A percentile compares a stretch with the other conserved stretches of the same genome.
phyloP scores from a whole-genome alignment of 2,888 invertebrate genomes.

The Copidosoma aretas region DNA sequence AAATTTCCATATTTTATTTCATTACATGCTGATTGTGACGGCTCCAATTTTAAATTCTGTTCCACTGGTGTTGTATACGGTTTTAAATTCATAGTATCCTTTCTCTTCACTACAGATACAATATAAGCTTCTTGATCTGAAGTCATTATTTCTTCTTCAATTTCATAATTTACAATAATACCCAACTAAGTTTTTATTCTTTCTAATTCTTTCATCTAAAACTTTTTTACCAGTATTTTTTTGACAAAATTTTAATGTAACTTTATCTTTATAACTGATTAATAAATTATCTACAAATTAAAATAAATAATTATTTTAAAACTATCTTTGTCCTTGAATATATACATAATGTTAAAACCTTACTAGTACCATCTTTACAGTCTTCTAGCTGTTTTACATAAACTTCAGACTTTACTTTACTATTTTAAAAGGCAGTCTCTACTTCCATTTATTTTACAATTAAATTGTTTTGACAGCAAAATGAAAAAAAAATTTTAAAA shows the following conservation, averaged over 20 bases:
- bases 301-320: neutral
- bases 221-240: neutral
- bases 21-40: neutral
- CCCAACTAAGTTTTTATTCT: neutral
- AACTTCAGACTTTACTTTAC: no score
- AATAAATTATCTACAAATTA: neutral
- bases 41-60: neutral
- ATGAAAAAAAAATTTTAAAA: no score
- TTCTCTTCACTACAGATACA: neutral
- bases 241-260: neutral
- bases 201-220: neutral
- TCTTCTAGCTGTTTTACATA: no score
- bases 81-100: neutral
- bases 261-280: neutral
- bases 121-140: neutral
- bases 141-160: neutral
- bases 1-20: neutral
- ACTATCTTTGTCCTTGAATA: no score
- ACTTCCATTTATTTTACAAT: no score
- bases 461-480: no score
- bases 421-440: no score
- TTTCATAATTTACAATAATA: neutral
- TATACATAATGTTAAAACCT: no score
- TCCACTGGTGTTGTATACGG: neutral
- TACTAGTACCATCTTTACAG: no score